A percentile compares a stretch with the other conserved stretches of the same genome.
phyloP scores from a whole-genome alignment of 2,113 vertebrate genomes.

The Silurus meridionalis region DNA sequence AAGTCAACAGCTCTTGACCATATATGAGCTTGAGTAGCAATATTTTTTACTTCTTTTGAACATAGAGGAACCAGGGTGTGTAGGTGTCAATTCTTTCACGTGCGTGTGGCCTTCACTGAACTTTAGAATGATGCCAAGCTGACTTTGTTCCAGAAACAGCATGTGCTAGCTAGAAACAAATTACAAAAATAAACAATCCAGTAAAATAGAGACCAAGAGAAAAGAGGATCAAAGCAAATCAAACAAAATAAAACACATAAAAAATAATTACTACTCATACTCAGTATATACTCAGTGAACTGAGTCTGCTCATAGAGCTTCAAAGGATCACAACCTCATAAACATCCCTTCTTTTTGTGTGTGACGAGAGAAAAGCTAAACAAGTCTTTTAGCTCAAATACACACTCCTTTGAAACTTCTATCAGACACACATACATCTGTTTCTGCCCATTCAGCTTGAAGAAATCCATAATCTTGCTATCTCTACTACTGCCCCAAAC shows the following conservation, averaged over 20 bases:
- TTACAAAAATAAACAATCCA: slow-evolving; percentile 38
- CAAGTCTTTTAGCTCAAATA: slow-evolving; percentile 15
- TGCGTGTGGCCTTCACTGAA: slow-evolving; percentile 29
- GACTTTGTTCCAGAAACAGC: slow-evolving; percentile 44
- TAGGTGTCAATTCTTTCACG: slow-evolving; percentile 11
- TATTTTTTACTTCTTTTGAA: slow-evolving; percentile 13
- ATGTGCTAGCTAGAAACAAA: slow-evolving; percentile 34
- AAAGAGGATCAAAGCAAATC: slow-evolving; percentile 25
- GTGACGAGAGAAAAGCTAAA: slow-evolving; percentile 26
- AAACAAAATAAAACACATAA: slow-evolving; percentile 39
- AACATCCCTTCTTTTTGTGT: slow-evolving; percentile 23
- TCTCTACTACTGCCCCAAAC: not conserved
- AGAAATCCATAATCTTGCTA: slow-evolving; percentile 8
- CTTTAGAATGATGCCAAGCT: slow-evolving; percentile 22
- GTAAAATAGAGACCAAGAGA: not conserved
- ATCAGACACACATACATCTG: not conserved
- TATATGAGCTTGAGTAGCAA: not conserved
- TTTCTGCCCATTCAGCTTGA: not conserved
- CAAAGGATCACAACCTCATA: slow-evolving; percentile 34
- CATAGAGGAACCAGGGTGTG: slow-evolving; percentile 40
- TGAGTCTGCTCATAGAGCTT: slow-evolving; percentile 8
- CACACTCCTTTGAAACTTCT: not conserved
- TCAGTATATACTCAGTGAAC: not conserved
- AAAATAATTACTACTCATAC: slow-evolving; percentile 34
- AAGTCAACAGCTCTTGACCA: not conserved